Evolutionary conservation across 2,797 vertebrate species (phyloP).

Genomic region (Helicolenus hilgendorfi): DNA sequence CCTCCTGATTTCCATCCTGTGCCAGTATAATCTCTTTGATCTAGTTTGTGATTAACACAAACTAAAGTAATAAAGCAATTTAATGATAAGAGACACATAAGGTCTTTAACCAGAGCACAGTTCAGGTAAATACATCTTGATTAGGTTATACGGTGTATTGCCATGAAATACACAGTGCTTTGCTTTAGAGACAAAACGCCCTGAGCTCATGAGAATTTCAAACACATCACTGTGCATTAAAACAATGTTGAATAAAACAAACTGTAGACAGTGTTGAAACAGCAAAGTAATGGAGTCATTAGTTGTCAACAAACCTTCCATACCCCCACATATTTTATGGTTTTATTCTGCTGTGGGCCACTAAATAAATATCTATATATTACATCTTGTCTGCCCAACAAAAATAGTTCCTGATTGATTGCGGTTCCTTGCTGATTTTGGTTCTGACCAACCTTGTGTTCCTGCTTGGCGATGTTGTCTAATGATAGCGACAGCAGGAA

Average conservation of each 20-base stretch:
- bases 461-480: constrained; percentile 95
- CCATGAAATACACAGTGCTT: not conserved
- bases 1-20: not conserved
- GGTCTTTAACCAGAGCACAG: not conserved
- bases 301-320: not conserved
- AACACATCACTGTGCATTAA: not conserved
- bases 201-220: not conserved
- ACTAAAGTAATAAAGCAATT: not conserved
- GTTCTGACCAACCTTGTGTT: constrained; percentile 91
- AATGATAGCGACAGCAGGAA: constrained; percentile 95
- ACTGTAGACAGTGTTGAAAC: not conserved
- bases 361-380: not conserved
- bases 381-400: not conserved
- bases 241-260: not conserved
- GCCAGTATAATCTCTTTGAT: not conserved
- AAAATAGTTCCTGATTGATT: not conserved
- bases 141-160: not conserved
- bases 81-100: not conserved
- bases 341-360: not conserved
- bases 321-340: not conserved
- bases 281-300: not conserved
- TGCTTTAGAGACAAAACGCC: not conserved
- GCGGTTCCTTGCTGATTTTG: not conserved
- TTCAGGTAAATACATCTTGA: not conserved
- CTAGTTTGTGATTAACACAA: not conserved